A percentile compares a stretch with the other conserved stretches of the same genome.
Conservation (phyloP, 2,797 vertebrate species). For the Pseudocheirus occidentalis region DNA sequence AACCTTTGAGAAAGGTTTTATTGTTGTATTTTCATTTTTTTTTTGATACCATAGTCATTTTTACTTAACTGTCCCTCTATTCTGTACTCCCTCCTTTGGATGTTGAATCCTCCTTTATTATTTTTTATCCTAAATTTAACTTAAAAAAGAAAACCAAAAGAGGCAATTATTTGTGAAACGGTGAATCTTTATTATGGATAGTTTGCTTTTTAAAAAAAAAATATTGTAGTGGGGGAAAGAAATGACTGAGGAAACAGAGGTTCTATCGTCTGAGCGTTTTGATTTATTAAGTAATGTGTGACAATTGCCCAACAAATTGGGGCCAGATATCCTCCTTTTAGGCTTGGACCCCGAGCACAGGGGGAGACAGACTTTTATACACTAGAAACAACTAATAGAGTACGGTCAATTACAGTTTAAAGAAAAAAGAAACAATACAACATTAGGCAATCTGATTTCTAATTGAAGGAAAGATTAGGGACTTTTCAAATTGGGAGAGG, state of each 20-base stretch:
- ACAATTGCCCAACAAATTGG: not conserved
- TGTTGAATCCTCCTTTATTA: not conserved
- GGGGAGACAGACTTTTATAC: not conserved
- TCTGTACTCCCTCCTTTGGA: not conserved
- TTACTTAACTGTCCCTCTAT: not conserved
- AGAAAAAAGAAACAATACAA: not conserved
- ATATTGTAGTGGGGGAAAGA: not conserved
- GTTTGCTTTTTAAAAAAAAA: not conserved
- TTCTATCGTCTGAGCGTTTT: not conserved
- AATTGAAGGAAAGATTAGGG: not conserved
- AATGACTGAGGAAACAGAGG: not conserved
- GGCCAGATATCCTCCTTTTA: not conserved
- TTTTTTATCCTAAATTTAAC: not conserved
- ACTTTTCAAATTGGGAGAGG: not conserved
- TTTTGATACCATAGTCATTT: not conserved
- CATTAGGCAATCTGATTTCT: not conserved
- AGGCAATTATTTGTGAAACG: not conserved
- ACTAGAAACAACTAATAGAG: not conserved
- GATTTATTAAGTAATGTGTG: not conserved
- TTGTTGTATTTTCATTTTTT: not conserved
- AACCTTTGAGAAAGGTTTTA: not conserved
- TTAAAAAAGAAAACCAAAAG: not conserved
- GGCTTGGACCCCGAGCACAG: not conserved
- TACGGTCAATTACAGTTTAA: too few species aligned
- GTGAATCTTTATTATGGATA: not conserved